Evolutionary conservation across 2,113 vertebrate genomes (phyloP).

Genomic region (Drymodes brunneopygia): DNA sequence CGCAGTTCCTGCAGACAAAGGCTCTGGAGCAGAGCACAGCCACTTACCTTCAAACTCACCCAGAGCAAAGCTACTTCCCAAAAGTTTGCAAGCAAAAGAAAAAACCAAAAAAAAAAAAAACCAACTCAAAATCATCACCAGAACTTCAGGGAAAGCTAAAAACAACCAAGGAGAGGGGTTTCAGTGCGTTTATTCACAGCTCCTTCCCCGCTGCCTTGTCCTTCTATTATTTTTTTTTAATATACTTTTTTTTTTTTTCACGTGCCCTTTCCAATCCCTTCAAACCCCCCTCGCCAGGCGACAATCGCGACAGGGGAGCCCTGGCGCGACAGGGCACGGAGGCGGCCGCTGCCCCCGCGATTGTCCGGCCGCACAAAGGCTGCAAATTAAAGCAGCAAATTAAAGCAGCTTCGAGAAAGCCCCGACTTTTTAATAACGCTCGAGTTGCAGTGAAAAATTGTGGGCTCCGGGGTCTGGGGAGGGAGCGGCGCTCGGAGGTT

Average conservation of each 20-base stretch:
- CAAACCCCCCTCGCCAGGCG: neutral
- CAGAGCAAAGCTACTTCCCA: neutral
- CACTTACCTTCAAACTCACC: slow-evolving; percentile 26
- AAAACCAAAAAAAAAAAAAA: too few species aligned
- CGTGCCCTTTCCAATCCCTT: neutral
- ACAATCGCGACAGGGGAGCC: neutral
- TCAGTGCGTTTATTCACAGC: neutral
- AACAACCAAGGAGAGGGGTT: neutral
- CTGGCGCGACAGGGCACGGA: neutral
- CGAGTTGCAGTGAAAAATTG: neutral
- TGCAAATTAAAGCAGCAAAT: neutral
- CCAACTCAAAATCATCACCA: neutral
- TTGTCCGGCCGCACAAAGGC: neutral
- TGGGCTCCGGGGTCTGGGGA: rapidly evolving
- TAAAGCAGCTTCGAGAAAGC: neutral
- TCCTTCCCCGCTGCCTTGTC: neutral
- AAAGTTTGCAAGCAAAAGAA: neutral
- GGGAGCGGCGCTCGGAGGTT: neutral
- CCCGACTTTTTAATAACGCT: neutral
- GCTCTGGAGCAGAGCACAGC: neutral
- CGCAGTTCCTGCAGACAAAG: neutral
- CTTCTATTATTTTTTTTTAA: too few species aligned
- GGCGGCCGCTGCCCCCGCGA: neutral
- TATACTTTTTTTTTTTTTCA: neutral
- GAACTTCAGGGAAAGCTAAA: neutral